Conservation (phyloP, 1,140 invertebrate genomes). For the Myzus persicae region DNA sequence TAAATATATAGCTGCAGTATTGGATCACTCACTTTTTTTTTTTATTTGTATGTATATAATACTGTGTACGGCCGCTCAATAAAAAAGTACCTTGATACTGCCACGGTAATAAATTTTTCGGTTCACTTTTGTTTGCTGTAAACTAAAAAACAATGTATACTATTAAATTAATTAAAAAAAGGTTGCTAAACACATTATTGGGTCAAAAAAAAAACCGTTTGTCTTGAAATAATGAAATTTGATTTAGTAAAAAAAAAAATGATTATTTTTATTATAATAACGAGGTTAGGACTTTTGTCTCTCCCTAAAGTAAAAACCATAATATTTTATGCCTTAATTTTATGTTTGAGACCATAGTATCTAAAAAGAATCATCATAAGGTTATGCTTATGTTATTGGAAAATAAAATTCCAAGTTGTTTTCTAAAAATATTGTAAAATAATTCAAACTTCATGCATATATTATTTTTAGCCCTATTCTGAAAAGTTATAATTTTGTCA, state of each 20-base stretch:
- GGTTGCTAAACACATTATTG: background rate
- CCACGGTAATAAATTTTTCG: background rate
- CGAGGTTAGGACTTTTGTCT: background rate
- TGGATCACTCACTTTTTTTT: background rate
- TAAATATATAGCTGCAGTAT: background rate
- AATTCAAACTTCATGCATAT: background rate
- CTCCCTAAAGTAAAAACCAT: background rate
- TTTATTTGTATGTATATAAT: no score
- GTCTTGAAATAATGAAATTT: slow-evolving; percentile 10
- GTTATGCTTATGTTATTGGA: background rate
- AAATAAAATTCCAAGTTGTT: background rate
- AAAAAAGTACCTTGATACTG: background rate
- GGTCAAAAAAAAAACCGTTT: slow-evolving; percentile 10
- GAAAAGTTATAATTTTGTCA: background rate
- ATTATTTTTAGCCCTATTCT: background rate
- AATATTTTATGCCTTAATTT: background rate
- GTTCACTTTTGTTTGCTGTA: background rate
- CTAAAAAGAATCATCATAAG: background rate
- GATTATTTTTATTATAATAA: background rate
- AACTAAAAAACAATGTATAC: background rate
- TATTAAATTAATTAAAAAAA: slow-evolving; percentile 22
- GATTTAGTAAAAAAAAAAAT: background rate
- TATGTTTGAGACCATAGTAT: no score
- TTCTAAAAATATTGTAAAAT: background rate
- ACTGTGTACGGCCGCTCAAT: background rate